Evolutionary conservation across 1,140 invertebrate genomes (phyloP), one percentile per base, ranked within the genome.

Genomic region (Caligus rogercresseyi): DNA sequence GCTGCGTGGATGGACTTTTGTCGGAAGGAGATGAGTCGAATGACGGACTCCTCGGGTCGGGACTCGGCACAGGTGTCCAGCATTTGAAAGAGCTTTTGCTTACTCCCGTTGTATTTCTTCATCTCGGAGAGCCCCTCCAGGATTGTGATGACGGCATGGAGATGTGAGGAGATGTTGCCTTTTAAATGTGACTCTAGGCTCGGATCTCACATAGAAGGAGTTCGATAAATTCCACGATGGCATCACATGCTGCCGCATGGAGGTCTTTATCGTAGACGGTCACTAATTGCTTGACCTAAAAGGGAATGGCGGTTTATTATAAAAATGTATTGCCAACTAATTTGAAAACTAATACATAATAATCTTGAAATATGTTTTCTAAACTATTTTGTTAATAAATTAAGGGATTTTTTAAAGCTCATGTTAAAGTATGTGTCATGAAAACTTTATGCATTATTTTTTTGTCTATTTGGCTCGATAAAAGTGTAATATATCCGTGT

Each of bases 21-120:
- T 1, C 57, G 57, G 26, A 24, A 60, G 24, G 24, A 18, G 18
- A 60, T 25, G 13, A 60, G 26, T 2, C 57, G 13, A 15, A 60
- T 31, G 18, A 60, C 57, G 16, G 57, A 60, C 21, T 60, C 57
- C 16, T 26, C 26, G 21, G 57, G 57, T 23, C 57, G 57, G 7
- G 25, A n/a, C 16, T 16, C 24, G n/a, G 24, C 21, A 19, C 57
- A 60, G 16, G 18, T 18, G 16, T 60, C 57, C 7, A 60, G 21
- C 24, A 60, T 25, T 16, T 21, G 16, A 43, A 26, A 60, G 24
- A 60, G 16, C 26, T 43, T 25, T 18, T 60, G 24, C 24, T 60
- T 60, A 26, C 57, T 60, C 18, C 57, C 57, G 18, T n/a, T 21
- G 21, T 60, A 60, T 19, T 31, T 43, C n/a, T 43, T 43, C 31